Evolutionary conservation across 2,797 vertebrate genomes (phyloP).

Genomic region (Presbytis comata): DNA sequence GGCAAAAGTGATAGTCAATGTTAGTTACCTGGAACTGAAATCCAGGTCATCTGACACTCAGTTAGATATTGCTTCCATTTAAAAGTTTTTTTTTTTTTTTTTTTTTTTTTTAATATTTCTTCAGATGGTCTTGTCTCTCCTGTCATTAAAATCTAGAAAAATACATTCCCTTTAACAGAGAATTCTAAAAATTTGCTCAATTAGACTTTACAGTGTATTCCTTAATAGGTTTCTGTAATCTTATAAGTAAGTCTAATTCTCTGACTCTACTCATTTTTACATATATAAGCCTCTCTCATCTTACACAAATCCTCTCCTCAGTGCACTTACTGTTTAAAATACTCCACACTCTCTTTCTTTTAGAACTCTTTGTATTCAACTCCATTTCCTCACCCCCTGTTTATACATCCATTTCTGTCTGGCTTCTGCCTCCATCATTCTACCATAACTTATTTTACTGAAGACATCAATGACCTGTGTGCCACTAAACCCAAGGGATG

Average conservation of each 20-base stretch:
- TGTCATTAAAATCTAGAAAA: neutral
- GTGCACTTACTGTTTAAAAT: neutral
- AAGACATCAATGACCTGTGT: neutral
- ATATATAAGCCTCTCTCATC: neutral
- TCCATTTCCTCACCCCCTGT: neutral
- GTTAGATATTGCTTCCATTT: neutral
- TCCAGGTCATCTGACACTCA: neutral
- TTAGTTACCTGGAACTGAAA: neutral
- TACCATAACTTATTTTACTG: neutral
- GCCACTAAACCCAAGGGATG: neutral
- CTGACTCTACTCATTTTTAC: neutral
- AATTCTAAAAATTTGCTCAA: neutral
- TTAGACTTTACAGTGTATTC: neutral
- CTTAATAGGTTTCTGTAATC: neutral
- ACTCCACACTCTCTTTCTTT: neutral
- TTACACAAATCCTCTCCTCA: neutral
- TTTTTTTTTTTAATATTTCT: neutral
- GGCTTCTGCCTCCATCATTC: neutral
- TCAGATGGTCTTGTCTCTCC: neutral
- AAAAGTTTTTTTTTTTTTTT: neutral
- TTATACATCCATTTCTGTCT: neutral
- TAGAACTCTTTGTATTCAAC: neutral
- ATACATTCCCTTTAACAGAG: neutral
- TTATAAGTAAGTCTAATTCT: neutral
- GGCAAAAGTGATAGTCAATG: neutral